These are phyloP conservation scores for Nasonia giraulti DNA, from an alignment of 1,140 invertebrate species.

Conservation along the genomic window DNA sequence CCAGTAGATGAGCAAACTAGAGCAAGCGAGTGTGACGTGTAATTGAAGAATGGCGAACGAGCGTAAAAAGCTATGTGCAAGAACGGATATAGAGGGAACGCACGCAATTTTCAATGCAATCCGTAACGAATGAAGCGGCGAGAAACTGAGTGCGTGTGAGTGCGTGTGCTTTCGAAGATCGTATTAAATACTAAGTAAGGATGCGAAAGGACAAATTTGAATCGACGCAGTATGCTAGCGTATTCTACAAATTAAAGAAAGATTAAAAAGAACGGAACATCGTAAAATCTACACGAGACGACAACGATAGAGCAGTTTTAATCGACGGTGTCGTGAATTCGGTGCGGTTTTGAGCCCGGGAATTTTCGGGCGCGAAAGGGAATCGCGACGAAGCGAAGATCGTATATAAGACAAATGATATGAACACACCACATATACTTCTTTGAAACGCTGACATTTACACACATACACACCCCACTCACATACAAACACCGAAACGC, in stretches of 20 bases:
- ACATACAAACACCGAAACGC: not conserved
- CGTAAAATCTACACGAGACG: slow-evolving; percentile 29
- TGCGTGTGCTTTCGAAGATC: slow-evolving; percentile 39
- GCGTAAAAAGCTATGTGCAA: not conserved
- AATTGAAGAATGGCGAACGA: slow-evolving; percentile 10
- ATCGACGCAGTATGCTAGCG: slow-evolving; percentile 39
- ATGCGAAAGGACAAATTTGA: slow-evolving; percentile 2
- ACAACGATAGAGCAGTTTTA: slow-evolving; percentile 32
- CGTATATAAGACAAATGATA: slow-evolving; percentile 33
- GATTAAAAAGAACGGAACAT: slow-evolving; percentile 2
- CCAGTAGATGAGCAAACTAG: slow-evolving; percentile 37
- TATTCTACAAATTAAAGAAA: slow-evolving; percentile 31
- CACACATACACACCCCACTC: slow-evolving; percentile 3
- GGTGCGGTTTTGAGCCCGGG: not conserved
- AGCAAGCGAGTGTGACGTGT: slow-evolving; percentile 36
- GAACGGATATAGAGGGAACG: slow-evolving; percentile 20
- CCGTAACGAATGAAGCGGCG: slow-evolving; percentile 9
- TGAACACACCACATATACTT: slow-evolving; percentile 22
- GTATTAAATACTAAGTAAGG: slow-evolving; percentile 25
- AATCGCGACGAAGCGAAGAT: slow-evolving; percentile 34
- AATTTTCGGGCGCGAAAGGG: not conserved
- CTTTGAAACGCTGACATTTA: slow-evolving; percentile 11
- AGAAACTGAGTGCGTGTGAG: slow-evolving; percentile 37
- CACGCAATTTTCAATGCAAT: slow-evolving; percentile 46
- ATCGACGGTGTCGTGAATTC: not conserved